phyloP scores from a whole-genome alignment of 53 echinoderm and acorn worm genomes.

The Astropecten irregularis region DNA sequence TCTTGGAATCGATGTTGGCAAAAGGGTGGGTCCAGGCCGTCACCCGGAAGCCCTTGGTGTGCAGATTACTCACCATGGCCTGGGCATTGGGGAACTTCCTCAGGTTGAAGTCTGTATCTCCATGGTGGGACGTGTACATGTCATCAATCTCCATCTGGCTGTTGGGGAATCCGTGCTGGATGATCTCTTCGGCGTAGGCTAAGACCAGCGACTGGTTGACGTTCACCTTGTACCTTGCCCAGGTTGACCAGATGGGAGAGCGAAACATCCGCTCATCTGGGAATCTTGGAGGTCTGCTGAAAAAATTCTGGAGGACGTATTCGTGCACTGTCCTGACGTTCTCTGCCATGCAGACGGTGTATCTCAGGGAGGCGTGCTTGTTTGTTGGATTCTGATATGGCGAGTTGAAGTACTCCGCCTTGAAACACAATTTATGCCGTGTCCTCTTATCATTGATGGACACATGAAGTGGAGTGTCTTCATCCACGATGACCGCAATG shows the following conservation, averaged over 20 bases:
- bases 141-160: conserved; percentile 91
- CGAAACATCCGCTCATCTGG: conserved; percentile 80
- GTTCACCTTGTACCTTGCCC: conserved; percentile 62
- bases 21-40: conserved; percentile 78
- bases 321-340: conserved; percentile 71
- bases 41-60: conserved; percentile 71
- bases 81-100: conserved; percentile 74
- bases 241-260: conserved; percentile 86
- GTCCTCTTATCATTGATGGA: conserved; percentile 69
- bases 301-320: conserved; percentile 56
- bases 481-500: conserved; percentile 74
- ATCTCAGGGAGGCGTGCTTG: conserved; percentile 63
- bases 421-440: conserved; percentile 70
- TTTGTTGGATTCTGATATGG: conserved; percentile 71
- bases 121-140: conserved; percentile 68
- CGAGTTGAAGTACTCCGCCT: conserved; percentile 69
- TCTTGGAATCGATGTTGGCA: conserved; percentile 73
- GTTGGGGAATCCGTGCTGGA: conserved; percentile 53
- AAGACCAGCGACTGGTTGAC: conserved; percentile 67
- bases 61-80: conserved; percentile 63
- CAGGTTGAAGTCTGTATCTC: conserved; percentile 61
- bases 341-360: conserved; percentile 73
- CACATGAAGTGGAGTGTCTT: conserved; percentile 81
- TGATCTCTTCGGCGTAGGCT: conserved; percentile 71
- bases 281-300: conserved; percentile 47